phyloP scores from a whole-genome alignment of 1,140 invertebrate genomes.

The Megathymus violae region DNA sequence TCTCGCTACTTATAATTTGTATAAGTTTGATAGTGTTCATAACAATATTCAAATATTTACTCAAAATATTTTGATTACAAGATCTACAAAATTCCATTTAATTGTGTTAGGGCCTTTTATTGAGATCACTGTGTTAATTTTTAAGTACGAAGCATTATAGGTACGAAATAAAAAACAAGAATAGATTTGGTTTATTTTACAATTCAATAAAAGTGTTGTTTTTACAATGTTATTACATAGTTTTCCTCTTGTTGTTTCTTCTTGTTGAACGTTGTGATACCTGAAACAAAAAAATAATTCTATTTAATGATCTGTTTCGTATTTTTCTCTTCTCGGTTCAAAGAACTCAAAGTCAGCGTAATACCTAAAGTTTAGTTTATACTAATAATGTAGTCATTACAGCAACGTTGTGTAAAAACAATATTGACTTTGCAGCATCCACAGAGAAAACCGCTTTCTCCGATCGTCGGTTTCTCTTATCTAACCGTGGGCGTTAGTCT shows the following conservation, averaged over 20 bases:
- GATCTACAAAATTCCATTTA: background rate
- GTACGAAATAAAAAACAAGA: slow-evolving; percentile 44
- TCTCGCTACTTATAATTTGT: too few species aligned
- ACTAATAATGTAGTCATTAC: slow-evolving; percentile 16
- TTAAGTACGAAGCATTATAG: background rate
- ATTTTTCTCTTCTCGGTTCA: slow-evolving; percentile 3
- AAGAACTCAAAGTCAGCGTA: background rate
- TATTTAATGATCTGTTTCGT: background rate
- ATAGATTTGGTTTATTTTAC: slow-evolving; percentile 49
- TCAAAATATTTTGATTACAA: too few species aligned
- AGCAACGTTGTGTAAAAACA: slow-evolving; percentile 14
- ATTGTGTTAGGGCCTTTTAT: too few species aligned
- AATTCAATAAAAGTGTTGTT: slow-evolving; percentile 30
- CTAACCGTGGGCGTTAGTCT: slow-evolving; percentile 18
- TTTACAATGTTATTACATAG: slow-evolving; percentile 11
- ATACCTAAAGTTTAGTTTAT: slow-evolving; percentile 7
- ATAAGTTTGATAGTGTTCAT: too few species aligned
- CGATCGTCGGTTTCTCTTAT: slow-evolving; percentile 35
- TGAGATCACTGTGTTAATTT: too few species aligned
- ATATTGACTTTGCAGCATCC: slow-evolving; percentile 45
- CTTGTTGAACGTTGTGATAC: background rate
- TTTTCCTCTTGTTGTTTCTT: background rate
- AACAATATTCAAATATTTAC: too few species aligned
- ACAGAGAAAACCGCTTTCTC: slow-evolving; percentile 53
- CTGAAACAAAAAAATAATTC: slow-evolving; percentile 39